phyloP scores from a whole-genome alignment of 2,797 vertebrate genomes.

The Cryptoprocta ferox region DNA sequence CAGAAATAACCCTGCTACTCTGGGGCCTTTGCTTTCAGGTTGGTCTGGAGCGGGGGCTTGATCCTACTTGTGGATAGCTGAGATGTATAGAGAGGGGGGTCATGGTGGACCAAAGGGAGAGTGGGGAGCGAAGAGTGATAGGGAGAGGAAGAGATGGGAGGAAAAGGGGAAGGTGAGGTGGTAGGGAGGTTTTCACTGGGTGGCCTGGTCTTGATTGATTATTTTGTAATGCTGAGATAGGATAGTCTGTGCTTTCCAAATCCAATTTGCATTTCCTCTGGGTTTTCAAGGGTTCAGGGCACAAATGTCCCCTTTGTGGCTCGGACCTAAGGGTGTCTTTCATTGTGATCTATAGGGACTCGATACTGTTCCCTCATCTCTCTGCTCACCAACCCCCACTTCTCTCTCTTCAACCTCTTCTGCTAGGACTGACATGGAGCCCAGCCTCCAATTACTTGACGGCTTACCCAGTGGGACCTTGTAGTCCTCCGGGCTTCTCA shows the following conservation, averaged over 20 bases:
- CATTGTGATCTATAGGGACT: not conserved
- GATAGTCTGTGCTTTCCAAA: slow-evolving; percentile 13
- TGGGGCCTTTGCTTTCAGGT: not conserved
- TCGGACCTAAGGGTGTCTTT: not conserved
- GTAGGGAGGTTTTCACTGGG: not conserved
- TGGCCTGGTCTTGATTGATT: not conserved
- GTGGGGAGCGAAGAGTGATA: not conserved
- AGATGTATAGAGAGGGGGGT: not conserved
- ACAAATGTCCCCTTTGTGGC: slow-evolving; percentile 29
- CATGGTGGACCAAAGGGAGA: not conserved
- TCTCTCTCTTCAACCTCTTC: slow-evolving; percentile 11
- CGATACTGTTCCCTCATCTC: not conserved
- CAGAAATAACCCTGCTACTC: not conserved
- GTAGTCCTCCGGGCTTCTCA: not conserved
- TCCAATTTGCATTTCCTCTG: slow-evolving; percentile 23
- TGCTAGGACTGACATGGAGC: not conserved
- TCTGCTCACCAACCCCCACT: not conserved
- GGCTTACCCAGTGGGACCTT: not conserved
- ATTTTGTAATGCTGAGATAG: not conserved
- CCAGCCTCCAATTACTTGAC: not conserved
- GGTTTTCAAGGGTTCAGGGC: not conserved
- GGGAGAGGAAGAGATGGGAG: not conserved
- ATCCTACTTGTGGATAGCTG: slow-evolving; percentile 71
- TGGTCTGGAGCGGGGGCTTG: not conserved
- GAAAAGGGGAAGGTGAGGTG: not conserved